Evolutionary conservation across 2,113 vertebrate species (phyloP).

Genomic region (Charina bottae): DNA sequence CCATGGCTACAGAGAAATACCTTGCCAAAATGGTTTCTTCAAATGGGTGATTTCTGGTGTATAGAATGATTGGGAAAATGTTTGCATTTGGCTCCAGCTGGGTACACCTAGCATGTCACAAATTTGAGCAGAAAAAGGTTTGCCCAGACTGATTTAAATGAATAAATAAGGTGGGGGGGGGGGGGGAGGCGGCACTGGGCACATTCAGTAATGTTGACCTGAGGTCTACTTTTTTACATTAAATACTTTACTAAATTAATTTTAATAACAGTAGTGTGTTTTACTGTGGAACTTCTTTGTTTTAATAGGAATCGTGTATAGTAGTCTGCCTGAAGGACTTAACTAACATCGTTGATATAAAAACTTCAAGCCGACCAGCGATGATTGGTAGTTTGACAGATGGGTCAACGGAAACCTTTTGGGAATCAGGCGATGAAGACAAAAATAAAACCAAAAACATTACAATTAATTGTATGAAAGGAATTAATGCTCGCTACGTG

Average conservation of each 20-base stretch:
- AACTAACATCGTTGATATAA: slow-evolving; percentile 95
- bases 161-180: background rate
- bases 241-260: background rate
- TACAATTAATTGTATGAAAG: slow-evolving; percentile 96
- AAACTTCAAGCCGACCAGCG: slow-evolving; percentile 96
- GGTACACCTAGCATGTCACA: background rate
- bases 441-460: slow-evolving; percentile 99
- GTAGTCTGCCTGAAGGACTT: slow-evolving; percentile 95
- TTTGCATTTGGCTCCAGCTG: background rate
- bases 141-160: background rate
- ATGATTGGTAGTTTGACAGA: slow-evolving; percentile 99
- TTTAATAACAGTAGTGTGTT: background rate
- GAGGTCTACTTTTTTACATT: background rate
- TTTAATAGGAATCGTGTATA: slow-evolving; percentile 88
- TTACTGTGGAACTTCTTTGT: slow-evolving; percentile 37
- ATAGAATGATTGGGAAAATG: background rate
- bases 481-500: slow-evolving; percentile 90
- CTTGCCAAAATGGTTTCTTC: accelerated
- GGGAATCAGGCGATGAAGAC: slow-evolving; percentile 99
- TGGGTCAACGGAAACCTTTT: slow-evolving; percentile 97
- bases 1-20: background rate
- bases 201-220: background rate
- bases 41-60: background rate
- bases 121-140: background rate
- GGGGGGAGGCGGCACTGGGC: too few species aligned